Conservation (phyloP, 2,797 vertebrate species). For the Pelodytes ibericus region DNA sequence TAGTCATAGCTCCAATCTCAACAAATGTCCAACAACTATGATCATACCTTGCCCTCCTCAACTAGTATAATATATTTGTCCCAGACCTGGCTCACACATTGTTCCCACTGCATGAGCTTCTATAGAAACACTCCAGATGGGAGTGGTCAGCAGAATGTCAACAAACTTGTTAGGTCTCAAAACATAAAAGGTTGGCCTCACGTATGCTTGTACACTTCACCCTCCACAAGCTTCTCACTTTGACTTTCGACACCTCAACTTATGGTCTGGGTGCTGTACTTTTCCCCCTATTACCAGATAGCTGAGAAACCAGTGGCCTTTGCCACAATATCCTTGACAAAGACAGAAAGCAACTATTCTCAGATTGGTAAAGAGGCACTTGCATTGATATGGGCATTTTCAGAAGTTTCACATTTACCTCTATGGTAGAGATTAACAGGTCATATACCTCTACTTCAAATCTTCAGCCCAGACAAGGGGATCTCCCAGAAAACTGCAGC, state of each 20-base stretch:
- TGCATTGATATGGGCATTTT: background rate
- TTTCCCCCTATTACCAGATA: background rate
- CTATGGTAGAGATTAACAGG: background rate
- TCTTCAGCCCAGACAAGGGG: slow-evolving; percentile 4
- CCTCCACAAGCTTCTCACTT: no score
- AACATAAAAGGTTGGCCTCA: no score
- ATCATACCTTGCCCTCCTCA: background rate
- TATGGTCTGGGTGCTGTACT: background rate
- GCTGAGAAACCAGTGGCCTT: no score
- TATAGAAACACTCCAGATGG: no score
- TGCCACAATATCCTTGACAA: background rate
- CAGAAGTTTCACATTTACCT: background rate
- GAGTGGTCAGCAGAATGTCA: no score
- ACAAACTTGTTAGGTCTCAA: no score
- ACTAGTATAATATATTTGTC: background rate
- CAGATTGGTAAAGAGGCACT: background rate
- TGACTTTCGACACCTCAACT: no score
- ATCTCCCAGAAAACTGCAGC: background rate
- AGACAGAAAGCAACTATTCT: background rate
- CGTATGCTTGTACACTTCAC: no score
- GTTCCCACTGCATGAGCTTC: no score
- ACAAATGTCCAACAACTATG: background rate
- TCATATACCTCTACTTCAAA: background rate
- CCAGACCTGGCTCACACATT: no score
- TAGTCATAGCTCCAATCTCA: background rate